phyloP scores from a whole-genome alignment of 2,888 invertebrate species.

The Neria commutata region DNA sequence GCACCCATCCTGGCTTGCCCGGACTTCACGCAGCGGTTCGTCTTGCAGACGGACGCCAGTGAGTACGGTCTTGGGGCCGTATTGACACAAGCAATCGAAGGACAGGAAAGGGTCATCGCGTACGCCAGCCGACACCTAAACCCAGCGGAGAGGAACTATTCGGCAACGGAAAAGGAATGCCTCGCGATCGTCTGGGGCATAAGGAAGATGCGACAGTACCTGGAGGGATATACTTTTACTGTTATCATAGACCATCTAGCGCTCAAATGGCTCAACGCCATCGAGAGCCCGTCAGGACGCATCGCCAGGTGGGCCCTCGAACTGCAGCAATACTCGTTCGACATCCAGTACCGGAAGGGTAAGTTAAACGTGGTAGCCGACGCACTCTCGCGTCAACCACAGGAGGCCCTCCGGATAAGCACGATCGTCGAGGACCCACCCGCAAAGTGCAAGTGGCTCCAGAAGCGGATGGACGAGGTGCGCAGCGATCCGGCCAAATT shows the following conservation, averaged over 20 bases:
- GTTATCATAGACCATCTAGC: slow-evolving; percentile 13
- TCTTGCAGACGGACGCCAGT: neutral
- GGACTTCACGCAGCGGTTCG: neutral
- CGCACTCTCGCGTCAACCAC: neutral
- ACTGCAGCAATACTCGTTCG: slow-evolving; percentile 10
- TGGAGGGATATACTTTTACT: slow-evolving; percentile 13
- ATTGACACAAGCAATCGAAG: neutral
- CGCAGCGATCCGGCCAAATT: neutral
- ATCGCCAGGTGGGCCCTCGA: slow-evolving; percentile 18
- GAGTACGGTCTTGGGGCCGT: neutral
- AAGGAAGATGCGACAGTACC: slow-evolving; percentile 5
- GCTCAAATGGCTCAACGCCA: slow-evolving; percentile 14
- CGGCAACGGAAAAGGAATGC: too few relatives aligned
- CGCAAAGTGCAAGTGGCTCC: neutral
- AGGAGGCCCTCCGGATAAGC: neutral
- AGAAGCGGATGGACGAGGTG: neutral
- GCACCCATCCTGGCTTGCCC: neutral
- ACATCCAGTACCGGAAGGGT: neutral
- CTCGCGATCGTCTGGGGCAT: slow-evolving; percentile 9
- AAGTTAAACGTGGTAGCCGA: slow-evolving; percentile 8
- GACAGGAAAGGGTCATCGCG: neutral
- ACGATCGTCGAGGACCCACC: neutral
- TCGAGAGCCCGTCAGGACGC: slow-evolving; percentile 18
- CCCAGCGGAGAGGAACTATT: slow-evolving; percentile 7
- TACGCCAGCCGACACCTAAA: slow-evolving; percentile 10